Base-by-base conservation (phyloP, 2,113 vertebrate genomes). In the Chauna torquata region DNA sequence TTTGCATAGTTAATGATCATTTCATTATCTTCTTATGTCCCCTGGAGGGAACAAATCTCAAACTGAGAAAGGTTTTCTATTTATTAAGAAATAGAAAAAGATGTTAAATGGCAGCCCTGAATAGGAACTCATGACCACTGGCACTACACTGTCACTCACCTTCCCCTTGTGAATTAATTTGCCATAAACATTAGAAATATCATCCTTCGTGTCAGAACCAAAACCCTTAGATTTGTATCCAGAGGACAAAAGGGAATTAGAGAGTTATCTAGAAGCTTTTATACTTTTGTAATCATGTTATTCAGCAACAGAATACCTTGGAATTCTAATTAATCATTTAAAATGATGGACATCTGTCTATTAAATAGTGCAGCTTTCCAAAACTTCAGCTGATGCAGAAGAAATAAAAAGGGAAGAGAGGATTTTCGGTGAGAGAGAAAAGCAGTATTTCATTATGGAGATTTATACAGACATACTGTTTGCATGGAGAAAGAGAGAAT, bases 161-260 rank as follows among this genome's bases (percentile, higher is more conserved):
- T 96, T 97, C 47, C 88, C 76, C 90, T 61, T 42, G 83, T 96
- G 96, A 97, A 97, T 97, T 97, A 96, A 94, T 97, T 94, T 98
- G 30, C 79, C 62, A n/a, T 82, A 90, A 97, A 93, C 32, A 94
- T 96, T 96, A 94, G 82, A 96, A 98, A 97, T 82, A 93, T 52
- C 47, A 94, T 95, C 45, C 19, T 97, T 96, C 30, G 28, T 91
- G 64, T 97, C 88, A 95, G 25, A 98, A 75, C 19, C 34, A 95
- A 97, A 95, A 23, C 25, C 64, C 90, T 90, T 95, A 97, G 52
- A 77, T 95, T 91, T 89, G 11, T 90, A 94, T 94, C 55, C 42
- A 92, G 87, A 96, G 76, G 58, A 92, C 24, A 10, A 84, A 92
- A 76, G 54, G 65, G 66, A 95, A 92, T 96, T 97, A 79, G 25